Conservation (phyloP, 2,797 vertebrate genomes). For the Craterocephalus amniculus region DNA sequence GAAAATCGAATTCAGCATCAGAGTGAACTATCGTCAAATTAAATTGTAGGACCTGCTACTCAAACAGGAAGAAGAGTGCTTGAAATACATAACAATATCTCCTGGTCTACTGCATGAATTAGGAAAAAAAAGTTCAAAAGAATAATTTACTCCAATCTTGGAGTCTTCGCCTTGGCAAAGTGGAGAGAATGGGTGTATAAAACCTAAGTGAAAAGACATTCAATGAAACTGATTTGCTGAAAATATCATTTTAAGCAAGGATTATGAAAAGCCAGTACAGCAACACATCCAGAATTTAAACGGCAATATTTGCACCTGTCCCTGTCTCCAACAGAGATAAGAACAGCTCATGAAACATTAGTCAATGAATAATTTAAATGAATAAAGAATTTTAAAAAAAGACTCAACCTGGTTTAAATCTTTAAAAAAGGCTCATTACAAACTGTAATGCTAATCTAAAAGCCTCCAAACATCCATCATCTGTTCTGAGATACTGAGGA, state of each 20-base stretch:
- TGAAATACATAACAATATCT: not conserved
- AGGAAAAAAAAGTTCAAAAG: not conserved
- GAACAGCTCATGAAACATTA: not conserved
- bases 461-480: conserved; percentile 1
- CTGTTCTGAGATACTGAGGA: conserved; percentile 3
- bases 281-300: not conserved
- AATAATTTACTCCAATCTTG: not conserved
- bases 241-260: not conserved
- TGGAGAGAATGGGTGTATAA: not conserved
- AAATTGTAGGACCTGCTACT: not conserved
- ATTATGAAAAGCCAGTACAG: not conserved
- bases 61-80: too few relatives aligned
- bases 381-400: not conserved
- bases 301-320: not conserved
- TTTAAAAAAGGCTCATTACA: not conserved
- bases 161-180: not conserved
- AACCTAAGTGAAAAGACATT: not conserved
- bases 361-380: not conserved
- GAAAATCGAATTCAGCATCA: not conserved
- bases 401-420: not conserved
- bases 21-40: not conserved
- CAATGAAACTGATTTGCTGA: not conserved
- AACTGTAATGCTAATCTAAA: conserved; percentile 10
- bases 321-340: not conserved
- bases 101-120: not conserved